Evolutionary conservation across 2,888 invertebrate species (phyloP).

Genomic region (Parelbella ahira): DNA sequence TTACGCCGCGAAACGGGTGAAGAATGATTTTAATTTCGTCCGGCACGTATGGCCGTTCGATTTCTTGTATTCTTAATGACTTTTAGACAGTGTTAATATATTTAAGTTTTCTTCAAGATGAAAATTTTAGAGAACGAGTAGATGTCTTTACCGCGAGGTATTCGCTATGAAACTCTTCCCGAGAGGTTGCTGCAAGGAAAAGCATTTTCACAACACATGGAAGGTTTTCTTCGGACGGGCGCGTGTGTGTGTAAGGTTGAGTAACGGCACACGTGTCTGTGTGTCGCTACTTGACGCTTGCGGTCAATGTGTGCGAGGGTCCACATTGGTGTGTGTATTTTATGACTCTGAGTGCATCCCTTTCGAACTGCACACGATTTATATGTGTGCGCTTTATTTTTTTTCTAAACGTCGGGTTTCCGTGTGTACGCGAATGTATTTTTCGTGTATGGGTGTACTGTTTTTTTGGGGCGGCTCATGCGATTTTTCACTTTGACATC

Average conservation of each 20-base stretch:
- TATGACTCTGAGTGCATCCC: conserved; percentile 81
- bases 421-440: conserved; percentile 54
- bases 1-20: conserved; percentile 59
- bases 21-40: conserved; percentile 55
- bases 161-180: conserved; percentile 80
- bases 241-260: conserved; percentile 54
- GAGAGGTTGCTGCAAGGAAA: conserved; percentile 80
- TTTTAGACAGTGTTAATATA: conserved; percentile 26
- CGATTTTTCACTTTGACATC: conserved; percentile 39
- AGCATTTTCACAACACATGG: conserved; percentile 78
- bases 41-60: conserved; percentile 56
- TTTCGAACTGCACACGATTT: conserved; percentile 78
- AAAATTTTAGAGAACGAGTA: conserved; percentile 59
- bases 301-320: conserved; percentile 34
- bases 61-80: conserved; percentile 36
- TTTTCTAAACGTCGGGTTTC: conserved; percentile 69
- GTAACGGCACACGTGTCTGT: conserved; percentile 47
- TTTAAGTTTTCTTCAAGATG: conserved; percentile 34
- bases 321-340: conserved; percentile 60
- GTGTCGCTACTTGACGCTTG: conserved; percentile 50
- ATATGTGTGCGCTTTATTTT: conserved; percentile 77
- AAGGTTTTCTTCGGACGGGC: conserved; percentile 65
- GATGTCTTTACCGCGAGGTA: conserved; percentile 81
- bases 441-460: conserved; percentile 64
- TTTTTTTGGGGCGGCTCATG: conserved; percentile 47